A percentile compares a stretch with the other conserved stretches of the same genome.
phyloP scores from a whole-genome alignment of 2,113 vertebrate species.

The Percopsis transmontana region DNA sequence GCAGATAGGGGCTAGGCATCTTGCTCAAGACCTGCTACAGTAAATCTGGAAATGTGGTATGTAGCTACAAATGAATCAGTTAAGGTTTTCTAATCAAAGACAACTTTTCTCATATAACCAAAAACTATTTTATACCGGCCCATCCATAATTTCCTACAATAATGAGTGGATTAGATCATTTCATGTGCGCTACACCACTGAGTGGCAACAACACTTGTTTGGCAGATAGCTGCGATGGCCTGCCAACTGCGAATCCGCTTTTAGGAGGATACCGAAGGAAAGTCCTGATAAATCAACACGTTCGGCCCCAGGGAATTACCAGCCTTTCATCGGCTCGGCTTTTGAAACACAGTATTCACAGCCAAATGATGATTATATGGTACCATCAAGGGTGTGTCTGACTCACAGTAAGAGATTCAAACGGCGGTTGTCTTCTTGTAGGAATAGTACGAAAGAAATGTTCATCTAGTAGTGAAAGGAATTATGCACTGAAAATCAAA shows the following conservation, averaged over 20 bases:
- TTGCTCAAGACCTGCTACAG: too few species aligned
- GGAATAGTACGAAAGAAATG: too few species aligned
- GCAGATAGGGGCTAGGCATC: too few species aligned
- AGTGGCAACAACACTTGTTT: conserved; percentile 79
- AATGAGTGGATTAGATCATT: conserved; percentile 31
- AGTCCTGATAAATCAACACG: conserved; percentile 47
- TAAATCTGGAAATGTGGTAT: too few species aligned
- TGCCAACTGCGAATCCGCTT: conserved; percentile 32
- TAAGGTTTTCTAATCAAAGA: background rate
- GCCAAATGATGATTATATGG: conserved; percentile 56
- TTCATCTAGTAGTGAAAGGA: too few species aligned
- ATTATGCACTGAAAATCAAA: too few species aligned
- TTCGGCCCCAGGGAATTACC: conserved; percentile 28
- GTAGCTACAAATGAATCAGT: background rate
- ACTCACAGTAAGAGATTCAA: too few species aligned
- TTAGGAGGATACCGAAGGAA: conserved; percentile 49
- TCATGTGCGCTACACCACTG: conserved; percentile 48
- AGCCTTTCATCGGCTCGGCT: conserved; percentile 52
- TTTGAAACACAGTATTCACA: conserved; percentile 49
- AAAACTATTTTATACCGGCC: conserved; percentile 2
- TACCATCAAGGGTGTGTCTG: too few species aligned
- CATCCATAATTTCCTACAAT: conserved; percentile 31
- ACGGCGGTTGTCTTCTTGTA: too few species aligned
- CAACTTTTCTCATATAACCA: background rate
- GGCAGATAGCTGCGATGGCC: conserved; percentile 51